Evolutionary conservation across 2,888 invertebrate genomes (phyloP), one percentile per base, ranked within the genome.

Genomic region (Spialia ferax): DNA sequence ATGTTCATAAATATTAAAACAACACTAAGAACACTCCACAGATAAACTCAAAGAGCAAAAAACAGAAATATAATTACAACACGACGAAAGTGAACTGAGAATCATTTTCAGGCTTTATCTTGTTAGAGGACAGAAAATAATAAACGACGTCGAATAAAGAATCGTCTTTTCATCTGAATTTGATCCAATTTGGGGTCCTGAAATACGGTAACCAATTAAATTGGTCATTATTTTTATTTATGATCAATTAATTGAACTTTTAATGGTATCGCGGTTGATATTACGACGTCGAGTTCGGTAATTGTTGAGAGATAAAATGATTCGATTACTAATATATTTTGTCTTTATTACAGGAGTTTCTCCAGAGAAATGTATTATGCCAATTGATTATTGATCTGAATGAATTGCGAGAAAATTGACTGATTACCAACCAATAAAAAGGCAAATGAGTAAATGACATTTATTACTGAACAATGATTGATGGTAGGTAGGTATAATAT

Each of bases 161-260:
- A 65, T 59, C 57, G 32, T 60, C 22, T 60, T 66, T 66, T 60
- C 38, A 23, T 66, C 52, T 45, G 42, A 60, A 60, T 55, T 66
- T 66, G 60, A 66, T 66, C 66, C 66, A 61, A 66, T 66, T 66
- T 45, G 32, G 45, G 22, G 20, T 15, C 54, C 42, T 55, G 66
- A 61, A 66, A 65, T 60, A 66, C 59, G 38, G 65, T 66, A 15
- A 52, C 65, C 65, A 66, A 66, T 66, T 66, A 54, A 66, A 66
- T 66, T 61, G 66, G 66, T 55, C 60, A 66, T 66, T 61, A 66
- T 66, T 66, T 66, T 61, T 66, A 66, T 66, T 66, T 66, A 66
- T 66, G 66, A 61, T 61, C 66, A 45, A 66, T 60, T 66, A 66
- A 66, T 66, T 45, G 66, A 60, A 66, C 60, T 66, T 56, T 66